phyloP scores from a whole-genome alignment of 2,888 invertebrate species.

The Nipponacmea schrenckii region DNA sequence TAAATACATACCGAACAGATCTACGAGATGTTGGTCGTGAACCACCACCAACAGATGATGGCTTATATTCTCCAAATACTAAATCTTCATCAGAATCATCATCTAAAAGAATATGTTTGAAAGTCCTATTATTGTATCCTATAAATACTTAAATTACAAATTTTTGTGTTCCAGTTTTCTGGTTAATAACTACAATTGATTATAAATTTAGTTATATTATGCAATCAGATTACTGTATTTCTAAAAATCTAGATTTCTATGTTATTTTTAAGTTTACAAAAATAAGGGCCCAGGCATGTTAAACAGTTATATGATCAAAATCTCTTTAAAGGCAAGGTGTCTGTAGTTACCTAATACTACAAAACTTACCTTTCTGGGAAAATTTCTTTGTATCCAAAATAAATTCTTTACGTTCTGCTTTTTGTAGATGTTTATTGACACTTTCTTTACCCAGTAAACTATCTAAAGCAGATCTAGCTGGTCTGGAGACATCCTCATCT shows the following conservation, averaged over 20 bases:
- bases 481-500: slow-evolving; percentile 40
- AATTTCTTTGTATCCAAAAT: slow-evolving; percentile 57
- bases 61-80: slow-evolving; percentile 65
- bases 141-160: too few species aligned
- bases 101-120: slow-evolving; percentile 18
- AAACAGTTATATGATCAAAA: not conserved
- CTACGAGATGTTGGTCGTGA: slow-evolving; percentile 88
- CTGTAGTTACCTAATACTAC: too few species aligned
- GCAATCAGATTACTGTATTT: too few species aligned
- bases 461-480: slow-evolving; percentile 56
- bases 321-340: too few species aligned
- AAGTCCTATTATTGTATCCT: too few species aligned
- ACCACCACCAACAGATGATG: slow-evolving; percentile 85
- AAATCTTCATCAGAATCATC: slow-evolving; percentile 60
- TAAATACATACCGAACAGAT: slow-evolving; percentile 76
- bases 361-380: slow-evolving; percentile 26
- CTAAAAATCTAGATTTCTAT: too few species aligned
- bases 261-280: too few species aligned
- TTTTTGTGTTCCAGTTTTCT: too few species aligned
- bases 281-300: too few species aligned
- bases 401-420: slow-evolving; percentile 55
- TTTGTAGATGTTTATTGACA: slow-evolving; percentile 48
- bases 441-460: slow-evolving; percentile 53
- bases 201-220: too few species aligned
- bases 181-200: too few species aligned